These are phyloP conservation scores for Pocillopora grandis DNA, from an alignment of 92 coral and sea anemone species.

Conservation along the genomic window DNA sequence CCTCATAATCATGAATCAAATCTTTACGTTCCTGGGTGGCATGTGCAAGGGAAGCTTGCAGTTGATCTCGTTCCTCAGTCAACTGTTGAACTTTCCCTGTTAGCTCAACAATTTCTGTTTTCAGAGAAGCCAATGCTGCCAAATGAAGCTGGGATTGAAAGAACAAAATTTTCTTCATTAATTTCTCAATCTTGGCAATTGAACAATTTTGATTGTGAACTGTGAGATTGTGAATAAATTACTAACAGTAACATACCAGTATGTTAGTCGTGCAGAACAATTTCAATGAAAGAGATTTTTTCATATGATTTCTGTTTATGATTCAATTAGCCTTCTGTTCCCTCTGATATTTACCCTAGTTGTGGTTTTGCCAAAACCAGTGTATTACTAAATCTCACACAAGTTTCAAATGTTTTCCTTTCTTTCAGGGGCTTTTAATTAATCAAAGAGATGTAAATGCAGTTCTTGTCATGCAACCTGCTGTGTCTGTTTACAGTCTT, in stretches of 20 bases:
- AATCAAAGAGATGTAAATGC: not conserved
- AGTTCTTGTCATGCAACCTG: not conserved
- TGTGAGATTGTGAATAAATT: not conserved
- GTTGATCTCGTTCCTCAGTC: conserved; percentile 83
- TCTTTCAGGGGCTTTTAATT: not conserved
- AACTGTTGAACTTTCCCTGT: conserved; percentile 82
- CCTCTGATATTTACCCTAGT: not conserved
- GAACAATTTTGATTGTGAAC: not conserved
- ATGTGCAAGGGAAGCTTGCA: conserved; percentile 60
- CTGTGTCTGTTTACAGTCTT: not conserved
- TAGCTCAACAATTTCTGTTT: conserved; percentile 91
- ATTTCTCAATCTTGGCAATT: not conserved
- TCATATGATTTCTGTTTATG: not conserved
- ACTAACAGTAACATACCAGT: not conserved
- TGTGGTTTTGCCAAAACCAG: not conserved
- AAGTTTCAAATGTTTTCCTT: not conserved
- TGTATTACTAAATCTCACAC: not conserved
- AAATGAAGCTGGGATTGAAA: conserved; percentile 75
- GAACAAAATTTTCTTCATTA: not conserved
- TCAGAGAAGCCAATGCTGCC: conserved; percentile 93
- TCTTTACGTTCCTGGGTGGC: conserved; percentile 76
- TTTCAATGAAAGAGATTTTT: not conserved
- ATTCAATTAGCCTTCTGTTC: not conserved
- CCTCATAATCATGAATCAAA: conserved; percentile 86
- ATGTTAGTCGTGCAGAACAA: not conserved